phyloP scores from a whole-genome alignment of 2,113 vertebrate species.

The Melanostigma gelatinosum region DNA sequence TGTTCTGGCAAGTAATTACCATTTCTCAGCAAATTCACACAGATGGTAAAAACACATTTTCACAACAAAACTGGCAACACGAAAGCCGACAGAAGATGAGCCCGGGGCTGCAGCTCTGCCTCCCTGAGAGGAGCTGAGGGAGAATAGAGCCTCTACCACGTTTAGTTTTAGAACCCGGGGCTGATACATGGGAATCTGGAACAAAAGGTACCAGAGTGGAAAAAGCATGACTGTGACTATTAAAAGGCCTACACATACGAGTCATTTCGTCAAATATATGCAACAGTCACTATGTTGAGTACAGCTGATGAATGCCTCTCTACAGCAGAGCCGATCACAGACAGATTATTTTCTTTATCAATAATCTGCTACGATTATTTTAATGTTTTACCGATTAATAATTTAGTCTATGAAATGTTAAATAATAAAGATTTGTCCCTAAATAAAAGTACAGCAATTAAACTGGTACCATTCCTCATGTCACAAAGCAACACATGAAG shows the following conservation, averaged over 20 bases:
- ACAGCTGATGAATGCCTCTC: neutral
- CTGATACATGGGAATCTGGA: constrained; percentile 26
- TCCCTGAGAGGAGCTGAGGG: constrained; percentile 25
- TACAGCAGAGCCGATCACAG: neutral
- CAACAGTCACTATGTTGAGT: neutral
- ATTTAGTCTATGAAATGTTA: no score
- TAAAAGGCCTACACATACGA: constrained; percentile 8
- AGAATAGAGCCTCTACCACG: constrained; percentile 35
- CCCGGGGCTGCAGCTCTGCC: constrained; percentile 26
- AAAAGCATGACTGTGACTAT: constrained; percentile 17
- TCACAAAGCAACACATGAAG: neutral
- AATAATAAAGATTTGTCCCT: no score
- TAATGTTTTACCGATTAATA: neutral
- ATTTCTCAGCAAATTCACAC: constrained; percentile 35
- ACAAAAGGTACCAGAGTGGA: neutral
- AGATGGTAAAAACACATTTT: constrained; percentile 38
- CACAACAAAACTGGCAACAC: constrained; percentile 33
- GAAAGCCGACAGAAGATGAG: constrained; percentile 33
- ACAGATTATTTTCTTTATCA: neutral
- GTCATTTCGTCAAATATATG: neutral
- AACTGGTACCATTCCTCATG: constrained; percentile 1
- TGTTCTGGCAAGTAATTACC: constrained; percentile 27
- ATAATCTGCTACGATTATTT: neutral
- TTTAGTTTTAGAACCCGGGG: constrained; percentile 30
- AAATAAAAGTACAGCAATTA: neutral